Evolutionary conservation across 2,113 vertebrate genomes (phyloP).

Genomic region (Lichenostomus cassidix): DNA sequence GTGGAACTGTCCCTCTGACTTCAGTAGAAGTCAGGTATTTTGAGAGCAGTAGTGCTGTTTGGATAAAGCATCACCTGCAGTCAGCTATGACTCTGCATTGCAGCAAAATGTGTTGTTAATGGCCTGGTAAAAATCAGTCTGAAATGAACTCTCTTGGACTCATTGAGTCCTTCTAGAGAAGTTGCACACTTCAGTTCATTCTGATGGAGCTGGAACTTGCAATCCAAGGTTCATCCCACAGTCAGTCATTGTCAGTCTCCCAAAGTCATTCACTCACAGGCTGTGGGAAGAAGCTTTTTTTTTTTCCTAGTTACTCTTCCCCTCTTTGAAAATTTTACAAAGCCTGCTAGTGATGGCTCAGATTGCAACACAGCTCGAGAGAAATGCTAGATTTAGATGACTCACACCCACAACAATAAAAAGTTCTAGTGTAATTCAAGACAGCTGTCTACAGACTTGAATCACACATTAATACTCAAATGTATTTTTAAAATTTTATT

Average conservation of each 20-base stretch:
- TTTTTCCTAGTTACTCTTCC: not conserved
- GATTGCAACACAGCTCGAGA: not conserved
- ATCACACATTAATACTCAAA: not conserved
- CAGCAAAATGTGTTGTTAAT: not conserved
- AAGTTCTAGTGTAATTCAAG: slow-evolving; percentile 29
- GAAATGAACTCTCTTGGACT: not conserved
- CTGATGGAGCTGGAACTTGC: not conserved
- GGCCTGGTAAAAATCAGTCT: not conserved
- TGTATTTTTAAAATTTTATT: not conserved
- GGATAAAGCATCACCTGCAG: not conserved
- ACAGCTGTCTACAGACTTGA: slow-evolving; percentile 30
- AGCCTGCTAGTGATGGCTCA: not conserved
- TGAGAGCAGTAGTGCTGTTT: not conserved
- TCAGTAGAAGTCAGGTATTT: not conserved
- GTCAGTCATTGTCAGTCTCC: not conserved
- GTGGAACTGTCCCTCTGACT: not conserved
- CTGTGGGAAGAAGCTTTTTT: not conserved
- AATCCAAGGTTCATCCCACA: not conserved
- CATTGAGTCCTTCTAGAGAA: not conserved
- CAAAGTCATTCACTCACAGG: not conserved
- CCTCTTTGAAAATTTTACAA: not conserved
- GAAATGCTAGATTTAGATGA: slow-evolving; percentile 29
- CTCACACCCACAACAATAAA: slow-evolving; percentile 34
- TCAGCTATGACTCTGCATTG: not conserved
- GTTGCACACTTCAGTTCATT: not conserved